These are phyloP conservation scores for Sitodiplosis mosellana DNA, from an alignment of 1,140 invertebrate genomes.

Conservation along the genomic window DNA sequence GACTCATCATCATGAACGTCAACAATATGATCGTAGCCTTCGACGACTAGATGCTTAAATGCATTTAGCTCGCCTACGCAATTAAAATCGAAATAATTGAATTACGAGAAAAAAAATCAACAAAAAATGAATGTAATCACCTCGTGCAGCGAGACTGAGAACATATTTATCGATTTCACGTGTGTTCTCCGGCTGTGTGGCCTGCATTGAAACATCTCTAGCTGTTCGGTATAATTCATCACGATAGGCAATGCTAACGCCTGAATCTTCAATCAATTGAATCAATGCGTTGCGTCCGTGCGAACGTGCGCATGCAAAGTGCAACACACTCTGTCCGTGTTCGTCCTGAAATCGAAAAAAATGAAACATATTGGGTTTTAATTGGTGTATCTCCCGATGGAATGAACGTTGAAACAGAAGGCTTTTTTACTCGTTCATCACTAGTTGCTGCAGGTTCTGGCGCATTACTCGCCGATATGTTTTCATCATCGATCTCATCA, in stretches of 20 bases:
- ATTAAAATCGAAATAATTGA: not conserved
- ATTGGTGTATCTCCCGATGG: not conserved
- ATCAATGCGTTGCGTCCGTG: slow-evolving; percentile 57
- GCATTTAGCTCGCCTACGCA: slow-evolving; percentile 50
- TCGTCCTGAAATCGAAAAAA: slow-evolving; percentile 34
- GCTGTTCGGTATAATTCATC: slow-evolving; percentile 72
- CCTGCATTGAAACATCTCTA: slow-evolving; percentile 63
- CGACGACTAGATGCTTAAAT: slow-evolving; percentile 53
- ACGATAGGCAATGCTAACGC: slow-evolving; percentile 55
- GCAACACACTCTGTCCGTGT: slow-evolving; percentile 72
- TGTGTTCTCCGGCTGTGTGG: slow-evolving; percentile 59
- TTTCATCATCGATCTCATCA: not conserved
- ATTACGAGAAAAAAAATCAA: not conserved
- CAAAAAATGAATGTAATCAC: slow-evolving; percentile 23
- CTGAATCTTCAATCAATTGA: slow-evolving; percentile 55
- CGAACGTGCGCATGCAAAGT: slow-evolving; percentile 62
- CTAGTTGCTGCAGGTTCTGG: slow-evolving; percentile 38
- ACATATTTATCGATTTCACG: slow-evolving; percentile 65
- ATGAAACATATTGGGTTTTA: too few relatives aligned
- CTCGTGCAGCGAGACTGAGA: slow-evolving; percentile 51
- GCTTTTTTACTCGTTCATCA: slow-evolving; percentile 40
- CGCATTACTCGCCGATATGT: slow-evolving; percentile 24
- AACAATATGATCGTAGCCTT: slow-evolving; percentile 76
- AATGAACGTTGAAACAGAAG: slow-evolving; percentile 1
- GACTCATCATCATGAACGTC: slow-evolving; percentile 51